phyloP scores from a whole-genome alignment of 1,140 invertebrate genomes.

The Argopecten irradians region DNA sequence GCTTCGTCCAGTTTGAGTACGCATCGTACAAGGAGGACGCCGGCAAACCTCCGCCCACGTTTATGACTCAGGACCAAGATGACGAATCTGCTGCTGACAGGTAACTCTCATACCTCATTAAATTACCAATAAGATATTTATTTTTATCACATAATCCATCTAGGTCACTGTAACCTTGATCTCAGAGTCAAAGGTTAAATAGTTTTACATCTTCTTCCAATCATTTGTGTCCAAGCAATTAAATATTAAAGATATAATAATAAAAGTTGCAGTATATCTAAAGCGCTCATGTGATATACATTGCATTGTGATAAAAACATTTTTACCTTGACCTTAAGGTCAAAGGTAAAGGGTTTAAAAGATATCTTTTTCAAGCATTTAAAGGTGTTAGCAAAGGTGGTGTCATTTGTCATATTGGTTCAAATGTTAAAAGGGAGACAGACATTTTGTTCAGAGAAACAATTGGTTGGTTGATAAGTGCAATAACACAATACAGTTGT shows the following conservation, averaged over 20 bases:
- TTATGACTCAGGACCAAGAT: slow-evolving; percentile 72
- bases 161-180: neutral
- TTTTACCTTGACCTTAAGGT: too few species aligned
- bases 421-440: neutral
- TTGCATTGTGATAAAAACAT: too few species aligned
- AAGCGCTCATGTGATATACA: too few species aligned
- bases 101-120: slow-evolving; percentile 45
- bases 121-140: too few species aligned
- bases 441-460: neutral
- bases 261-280: too few species aligned
- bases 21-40: slow-evolving; percentile 73
- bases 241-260: too few species aligned
- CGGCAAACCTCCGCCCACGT: slow-evolving; percentile 73
- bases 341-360: too few species aligned
- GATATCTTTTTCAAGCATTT: too few species aligned
- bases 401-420: too few species aligned
- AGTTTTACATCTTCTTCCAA: neutral
- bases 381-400: too few species aligned
- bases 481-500: too few species aligned
- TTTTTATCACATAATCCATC: neutral
- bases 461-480: too few species aligned
- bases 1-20: slow-evolving; percentile 76
- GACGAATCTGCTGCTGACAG: slow-evolving; percentile 74
- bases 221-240: neutral
- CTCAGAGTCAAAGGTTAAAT: neutral